Conservation (phyloP, 2,888 invertebrate genomes). For the Pegoplata infirma region DNA sequence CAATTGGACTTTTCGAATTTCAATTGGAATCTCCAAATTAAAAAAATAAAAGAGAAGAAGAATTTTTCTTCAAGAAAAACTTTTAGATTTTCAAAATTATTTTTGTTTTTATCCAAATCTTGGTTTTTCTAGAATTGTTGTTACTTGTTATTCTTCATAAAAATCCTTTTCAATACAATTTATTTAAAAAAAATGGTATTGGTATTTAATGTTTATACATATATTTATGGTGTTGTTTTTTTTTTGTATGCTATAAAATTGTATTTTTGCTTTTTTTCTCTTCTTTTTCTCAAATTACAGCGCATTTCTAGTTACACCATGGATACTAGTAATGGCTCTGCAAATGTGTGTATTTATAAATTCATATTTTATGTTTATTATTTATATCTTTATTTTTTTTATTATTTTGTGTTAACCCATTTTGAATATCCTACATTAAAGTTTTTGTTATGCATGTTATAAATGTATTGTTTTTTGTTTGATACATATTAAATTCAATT, state of each 20-base stretch:
- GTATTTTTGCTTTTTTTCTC: constrained; percentile 48
- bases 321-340: constrained; percentile 65
- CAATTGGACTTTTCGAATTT: no score
- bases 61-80: background rate
- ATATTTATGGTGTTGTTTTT: constrained; percentile 35
- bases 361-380: constrained; percentile 24
- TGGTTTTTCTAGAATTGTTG: no score
- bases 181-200: no score
- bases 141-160: no score
- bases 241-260: constrained; percentile 30
- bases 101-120: no score
- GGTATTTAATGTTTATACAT: background rate
- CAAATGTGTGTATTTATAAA: constrained; percentile 66
- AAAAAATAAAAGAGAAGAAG: background rate
- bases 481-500: constrained; percentile 51
- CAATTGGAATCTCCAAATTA: no score
- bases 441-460: constrained; percentile 19
- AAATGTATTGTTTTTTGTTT: constrained; percentile 17
- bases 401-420: constrained; percentile 27
- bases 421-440: constrained; percentile 46
- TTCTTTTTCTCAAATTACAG: constrained; percentile 63
- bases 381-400: constrained; percentile 30
- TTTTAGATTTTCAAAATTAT: constrained; percentile 1
- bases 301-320: constrained; percentile 68
- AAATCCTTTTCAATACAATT: no score